phyloP scores from a whole-genome alignment of 2,888 invertebrate species.

The Rhagonycha fulva region DNA sequence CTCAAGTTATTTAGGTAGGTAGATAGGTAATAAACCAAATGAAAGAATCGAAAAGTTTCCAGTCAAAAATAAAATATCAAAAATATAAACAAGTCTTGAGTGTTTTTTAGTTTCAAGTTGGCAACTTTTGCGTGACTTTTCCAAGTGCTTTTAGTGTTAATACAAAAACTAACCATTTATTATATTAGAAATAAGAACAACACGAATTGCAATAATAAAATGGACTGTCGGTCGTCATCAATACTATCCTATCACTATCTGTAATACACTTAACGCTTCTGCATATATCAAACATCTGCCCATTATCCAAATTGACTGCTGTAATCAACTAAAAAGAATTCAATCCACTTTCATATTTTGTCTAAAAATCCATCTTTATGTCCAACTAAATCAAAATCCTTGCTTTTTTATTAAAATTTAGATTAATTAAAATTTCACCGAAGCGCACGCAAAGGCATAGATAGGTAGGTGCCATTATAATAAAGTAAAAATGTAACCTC shows the following conservation, averaged over 20 bases:
- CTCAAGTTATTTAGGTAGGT: background rate
- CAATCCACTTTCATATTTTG: constrained; percentile 52
- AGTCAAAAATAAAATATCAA: background rate
- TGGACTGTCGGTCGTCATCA: constrained; percentile 50
- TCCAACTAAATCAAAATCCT: background rate
- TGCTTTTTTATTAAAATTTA: background rate
- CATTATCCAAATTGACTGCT: constrained; percentile 57
- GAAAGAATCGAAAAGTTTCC: background rate
- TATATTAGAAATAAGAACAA: constrained; percentile 50
- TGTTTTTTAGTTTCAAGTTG: constrained; percentile 7
- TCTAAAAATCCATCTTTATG: constrained; percentile 30
- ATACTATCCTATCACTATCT: constrained; percentile 52
- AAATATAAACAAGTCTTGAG: background rate
- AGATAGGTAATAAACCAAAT: background rate
- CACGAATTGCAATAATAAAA: constrained; percentile 50
- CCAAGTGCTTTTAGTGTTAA: constrained; percentile 27
- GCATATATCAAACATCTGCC: constrained; percentile 53
- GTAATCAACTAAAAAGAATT: constrained; percentile 56
- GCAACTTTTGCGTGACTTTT: constrained; percentile 16
- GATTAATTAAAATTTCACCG: background rate
- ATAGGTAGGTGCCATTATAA: background rate
- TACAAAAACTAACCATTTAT: constrained; percentile 37
- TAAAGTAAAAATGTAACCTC: background rate
- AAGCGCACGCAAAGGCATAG: background rate
- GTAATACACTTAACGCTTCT: constrained; percentile 54